Evolutionary conservation across 1,140 invertebrate species (phyloP).

Genomic region (Heliconius melpomene): DNA sequence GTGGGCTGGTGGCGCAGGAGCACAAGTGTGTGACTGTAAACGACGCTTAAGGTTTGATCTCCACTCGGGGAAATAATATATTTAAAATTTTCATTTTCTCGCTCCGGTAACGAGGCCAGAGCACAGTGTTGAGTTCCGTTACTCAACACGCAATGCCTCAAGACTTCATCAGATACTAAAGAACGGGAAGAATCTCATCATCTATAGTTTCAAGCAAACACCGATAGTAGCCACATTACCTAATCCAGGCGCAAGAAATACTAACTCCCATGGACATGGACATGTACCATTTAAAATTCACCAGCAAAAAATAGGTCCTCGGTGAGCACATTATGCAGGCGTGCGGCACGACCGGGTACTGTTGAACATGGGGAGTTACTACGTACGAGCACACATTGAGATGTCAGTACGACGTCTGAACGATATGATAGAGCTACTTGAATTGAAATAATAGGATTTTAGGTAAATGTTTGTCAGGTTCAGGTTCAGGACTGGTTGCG

Average conservation of each 20-base stretch:
- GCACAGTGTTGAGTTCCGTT: too few species aligned
- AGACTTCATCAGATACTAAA: too few species aligned
- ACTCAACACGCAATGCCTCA: too few species aligned
- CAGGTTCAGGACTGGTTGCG: too few species aligned
- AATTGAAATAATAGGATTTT: constrained; percentile 2
- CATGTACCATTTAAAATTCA: constrained; percentile 75
- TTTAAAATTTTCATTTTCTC: too few species aligned
- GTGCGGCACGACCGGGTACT: constrained; percentile 69
- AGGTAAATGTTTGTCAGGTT: background rate
- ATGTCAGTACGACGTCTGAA: constrained; percentile 35
- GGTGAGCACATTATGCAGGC: constrained; percentile 70
- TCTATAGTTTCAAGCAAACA: background rate
- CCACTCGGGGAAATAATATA: too few species aligned
- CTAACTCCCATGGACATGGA: constrained; percentile 63
- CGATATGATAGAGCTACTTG: constrained; percentile 21
- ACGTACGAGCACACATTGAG: constrained; percentile 36
- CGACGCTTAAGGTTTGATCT: too few species aligned
- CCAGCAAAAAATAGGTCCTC: constrained; percentile 74
- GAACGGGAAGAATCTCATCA: too few species aligned
- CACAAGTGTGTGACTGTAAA: too few species aligned
- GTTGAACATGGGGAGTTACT: constrained; percentile 36
- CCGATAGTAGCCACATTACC: background rate
- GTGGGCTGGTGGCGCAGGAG: too few species aligned
- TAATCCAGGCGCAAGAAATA: constrained; percentile 54
- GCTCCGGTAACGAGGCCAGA: too few species aligned